These are phyloP conservation scores for Tursiops truncatus DNA, from an alignment of 2,113 vertebrate species.

Conservation along the genomic window DNA sequence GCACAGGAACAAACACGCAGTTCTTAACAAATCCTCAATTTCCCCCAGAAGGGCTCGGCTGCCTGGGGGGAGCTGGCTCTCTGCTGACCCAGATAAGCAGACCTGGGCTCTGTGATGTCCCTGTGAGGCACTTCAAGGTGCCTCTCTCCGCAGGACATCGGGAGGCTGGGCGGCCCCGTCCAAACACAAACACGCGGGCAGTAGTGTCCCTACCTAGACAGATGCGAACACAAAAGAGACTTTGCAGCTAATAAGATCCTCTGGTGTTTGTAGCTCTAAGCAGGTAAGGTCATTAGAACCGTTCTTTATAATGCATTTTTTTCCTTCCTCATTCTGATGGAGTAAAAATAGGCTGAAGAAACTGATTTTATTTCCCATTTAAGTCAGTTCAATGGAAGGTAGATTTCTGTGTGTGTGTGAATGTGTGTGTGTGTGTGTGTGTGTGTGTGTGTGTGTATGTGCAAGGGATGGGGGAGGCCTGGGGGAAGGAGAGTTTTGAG, in stretches of 20 bases:
- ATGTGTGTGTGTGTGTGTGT: constrained; percentile 45
- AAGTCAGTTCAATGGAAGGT: constrained; percentile 83
- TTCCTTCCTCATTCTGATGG: constrained; percentile 32
- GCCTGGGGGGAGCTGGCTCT: constrained; percentile 80
- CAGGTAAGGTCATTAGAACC: constrained; percentile 84
- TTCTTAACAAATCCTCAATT: constrained; percentile 78
- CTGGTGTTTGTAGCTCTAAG: constrained; percentile 82
- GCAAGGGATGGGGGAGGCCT: constrained; percentile 58
- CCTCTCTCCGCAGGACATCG: constrained; percentile 79
- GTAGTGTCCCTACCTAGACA: constrained; percentile 79
- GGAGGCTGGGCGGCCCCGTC: constrained; percentile 81
- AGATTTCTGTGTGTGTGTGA: constrained; percentile 71
- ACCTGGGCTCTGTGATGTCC: constrained; percentile 82
- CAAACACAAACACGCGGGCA: constrained; percentile 79
- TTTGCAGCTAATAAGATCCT: constrained; percentile 82
- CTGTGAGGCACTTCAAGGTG: constrained; percentile 83
- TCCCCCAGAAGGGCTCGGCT: constrained; percentile 76
- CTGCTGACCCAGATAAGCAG: constrained; percentile 84
- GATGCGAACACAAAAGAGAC: constrained; percentile 81
- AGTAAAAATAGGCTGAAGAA: constrained; percentile 78
- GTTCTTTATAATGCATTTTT: constrained; percentile 54
- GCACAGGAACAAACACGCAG: constrained; percentile 70
- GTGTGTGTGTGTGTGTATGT: constrained; percentile 20
- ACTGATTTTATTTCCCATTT: constrained; percentile 80
- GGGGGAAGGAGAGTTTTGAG: constrained; percentile 67